A percentile compares a stretch with the other conserved stretches of the same genome.
Conservation (phyloP, 2,797 vertebrate species). For the Sarcophilus harrisii region DNA sequence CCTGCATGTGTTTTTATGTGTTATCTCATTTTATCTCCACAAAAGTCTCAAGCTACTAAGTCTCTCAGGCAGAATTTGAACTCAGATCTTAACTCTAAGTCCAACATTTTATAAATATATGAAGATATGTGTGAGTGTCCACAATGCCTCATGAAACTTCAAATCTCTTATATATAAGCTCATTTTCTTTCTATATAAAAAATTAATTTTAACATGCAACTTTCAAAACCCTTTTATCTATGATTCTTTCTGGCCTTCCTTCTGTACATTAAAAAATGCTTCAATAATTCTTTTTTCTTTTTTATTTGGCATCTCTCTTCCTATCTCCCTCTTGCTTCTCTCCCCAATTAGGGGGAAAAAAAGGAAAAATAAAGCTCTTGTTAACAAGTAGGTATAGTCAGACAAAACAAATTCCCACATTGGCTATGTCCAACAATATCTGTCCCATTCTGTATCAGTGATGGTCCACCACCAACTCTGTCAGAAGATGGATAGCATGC, state of each 20-base stretch:
- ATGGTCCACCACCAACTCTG: background rate
- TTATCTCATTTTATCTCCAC: background rate
- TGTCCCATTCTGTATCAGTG: background rate
- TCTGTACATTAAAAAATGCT: background rate
- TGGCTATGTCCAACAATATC: background rate
- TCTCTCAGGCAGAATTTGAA: background rate
- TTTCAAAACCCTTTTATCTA: background rate
- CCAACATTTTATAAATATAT: background rate
- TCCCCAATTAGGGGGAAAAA: background rate
- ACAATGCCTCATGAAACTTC: background rate
- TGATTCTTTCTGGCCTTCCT: background rate
- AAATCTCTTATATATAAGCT: background rate
- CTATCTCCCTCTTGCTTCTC: background rate
- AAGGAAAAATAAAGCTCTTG: background rate
- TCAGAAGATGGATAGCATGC: background rate
- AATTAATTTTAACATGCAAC: background rate
- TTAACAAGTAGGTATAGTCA: background rate
- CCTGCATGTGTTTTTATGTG: background rate
- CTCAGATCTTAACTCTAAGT: background rate
- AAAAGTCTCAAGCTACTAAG: background rate
- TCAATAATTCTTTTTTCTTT: background rate
- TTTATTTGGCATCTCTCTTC: background rate
- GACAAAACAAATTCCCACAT: background rate
- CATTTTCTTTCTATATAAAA: background rate
- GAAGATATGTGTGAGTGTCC: background rate